Percentiles rank a stretch among this genome's conserved stretches.
Conservation (phyloP, 2,797 vertebrate genomes). For the Dromococcyx pavoninus region DNA sequence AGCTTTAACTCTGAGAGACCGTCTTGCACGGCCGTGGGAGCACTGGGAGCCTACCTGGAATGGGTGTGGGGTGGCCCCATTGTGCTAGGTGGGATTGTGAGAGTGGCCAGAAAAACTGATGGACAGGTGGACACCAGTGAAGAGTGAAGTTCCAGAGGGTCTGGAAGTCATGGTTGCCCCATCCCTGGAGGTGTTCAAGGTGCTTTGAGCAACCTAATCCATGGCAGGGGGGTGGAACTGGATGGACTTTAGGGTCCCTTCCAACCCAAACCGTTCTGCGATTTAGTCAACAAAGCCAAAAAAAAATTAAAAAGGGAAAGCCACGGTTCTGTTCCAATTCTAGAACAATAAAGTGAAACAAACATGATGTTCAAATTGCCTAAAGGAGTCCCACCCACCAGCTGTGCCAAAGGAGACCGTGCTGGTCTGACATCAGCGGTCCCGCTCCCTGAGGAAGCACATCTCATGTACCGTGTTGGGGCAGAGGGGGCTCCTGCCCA, state of each 20-base stretch:
- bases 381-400: not conserved
- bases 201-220: no score
- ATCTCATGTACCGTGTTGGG: not conserved
- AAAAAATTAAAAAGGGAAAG: no score
- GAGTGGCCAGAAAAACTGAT: not conserved
- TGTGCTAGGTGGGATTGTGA: not conserved
- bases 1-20: not conserved
- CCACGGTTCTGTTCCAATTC: not conserved
- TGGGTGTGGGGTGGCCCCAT: not conserved
- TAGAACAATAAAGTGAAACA: not conserved
- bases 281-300: not conserved
- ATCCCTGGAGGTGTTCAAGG: no score
- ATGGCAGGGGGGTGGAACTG: no score
- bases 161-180: no score
- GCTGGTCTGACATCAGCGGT: fast-evolving
- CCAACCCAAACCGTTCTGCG: no score
- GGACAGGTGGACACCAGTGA: not conserved
- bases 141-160: no score
- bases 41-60: not conserved
- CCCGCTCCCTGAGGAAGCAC: fast-evolving
- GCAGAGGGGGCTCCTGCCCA: not conserved
- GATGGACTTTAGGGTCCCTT: no score
- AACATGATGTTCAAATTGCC: not conserved
- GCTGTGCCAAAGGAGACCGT: fast-evolving
- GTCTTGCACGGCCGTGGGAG: fast-evolving